Evolutionary conservation across 53 echinoderm and acorn worm species (phyloP).

Genomic region (Actinopyga echinites): DNA sequence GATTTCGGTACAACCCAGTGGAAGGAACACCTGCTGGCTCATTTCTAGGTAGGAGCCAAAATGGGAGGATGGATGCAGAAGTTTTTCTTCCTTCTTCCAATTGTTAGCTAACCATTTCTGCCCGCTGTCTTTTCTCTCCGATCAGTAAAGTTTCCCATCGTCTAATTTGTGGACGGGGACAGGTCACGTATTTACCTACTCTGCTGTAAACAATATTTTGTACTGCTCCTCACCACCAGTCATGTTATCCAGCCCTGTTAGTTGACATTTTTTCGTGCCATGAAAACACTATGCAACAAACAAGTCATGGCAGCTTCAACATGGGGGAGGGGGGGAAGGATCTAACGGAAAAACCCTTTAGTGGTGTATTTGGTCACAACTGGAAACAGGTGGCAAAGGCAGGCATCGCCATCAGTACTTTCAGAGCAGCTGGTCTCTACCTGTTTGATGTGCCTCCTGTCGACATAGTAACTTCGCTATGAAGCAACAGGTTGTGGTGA

Average conservation of each 20-base stretch:
- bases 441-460: background rate
- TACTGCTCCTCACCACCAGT: no score
- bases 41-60: slow-evolving; percentile 6
- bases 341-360: no score
- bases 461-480: background rate
- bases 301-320: background rate
- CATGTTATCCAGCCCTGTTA: background rate
- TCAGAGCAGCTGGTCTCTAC: background rate
- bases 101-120: slow-evolving; percentile 54
- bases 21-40: background rate
- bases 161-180: slow-evolving; percentile 21
- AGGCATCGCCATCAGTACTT: background rate
- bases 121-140: background rate
- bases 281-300: background rate
- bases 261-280: background rate
- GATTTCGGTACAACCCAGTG: background rate
- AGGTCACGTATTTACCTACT: background rate
- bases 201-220: no score
- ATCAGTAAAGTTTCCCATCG: slow-evolving; percentile 26
- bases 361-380: background rate
- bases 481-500: background rate
- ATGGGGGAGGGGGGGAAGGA: no score
- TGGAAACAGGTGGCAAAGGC: background rate
- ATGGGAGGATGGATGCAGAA: slow-evolving; percentile 48
- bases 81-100: slow-evolving; percentile 6